Base-by-base conservation (phyloP, 92 coral and sea anemone species). In the Phenganax subtilis region DNA sequence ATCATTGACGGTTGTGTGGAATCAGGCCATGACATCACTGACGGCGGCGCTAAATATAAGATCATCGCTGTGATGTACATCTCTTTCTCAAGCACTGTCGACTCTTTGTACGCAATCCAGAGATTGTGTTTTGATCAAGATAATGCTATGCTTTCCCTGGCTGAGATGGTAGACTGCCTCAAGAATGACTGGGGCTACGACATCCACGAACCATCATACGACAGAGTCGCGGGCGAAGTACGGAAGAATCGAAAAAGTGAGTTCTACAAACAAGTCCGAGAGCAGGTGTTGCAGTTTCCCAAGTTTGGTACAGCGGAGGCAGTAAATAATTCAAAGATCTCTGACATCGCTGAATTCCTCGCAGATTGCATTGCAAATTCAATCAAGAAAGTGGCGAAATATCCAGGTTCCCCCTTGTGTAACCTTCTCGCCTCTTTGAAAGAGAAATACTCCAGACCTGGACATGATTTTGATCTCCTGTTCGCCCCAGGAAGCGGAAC, bases 171-270 rank as follows among this genome's bases (percentile, higher is more conserved):
- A 65, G 85, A 77, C 37, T 89, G 92, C 52, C 87, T 89, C 30
- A 89, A 89, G 86, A 85, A 87, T 55, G 93, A 90, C 77, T 90
- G 93, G 93, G 93, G 93, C 14, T 55, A 53, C 75, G 81, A 83
- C 83, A 83, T 90, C 71, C 86, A 85, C 29, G 93, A 90, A 54
- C 93, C 93, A 30, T 80, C 85, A 57, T 88, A 90, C 27, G 91
- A 88, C 57, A 80, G 84, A 10, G 27, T 85, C 20, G 89, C 91
- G 0, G 93, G 91, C 0, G 37, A 85, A 57, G 82, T 89, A 12
- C 93, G 89, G 27, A 87, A 83, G 30, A 82, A 88, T 77, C 75
- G 87, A 75, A 82, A 88, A 57, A 80, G 84, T 2, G 91, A 90
- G 27, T 81, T 86, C 52, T 90, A 90, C 86, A 83, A 85, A 81